These are phyloP conservation scores for Drosophila neutralis DNA, from an alignment of 2,888 invertebrate species.

Conservation along the genomic window DNA sequence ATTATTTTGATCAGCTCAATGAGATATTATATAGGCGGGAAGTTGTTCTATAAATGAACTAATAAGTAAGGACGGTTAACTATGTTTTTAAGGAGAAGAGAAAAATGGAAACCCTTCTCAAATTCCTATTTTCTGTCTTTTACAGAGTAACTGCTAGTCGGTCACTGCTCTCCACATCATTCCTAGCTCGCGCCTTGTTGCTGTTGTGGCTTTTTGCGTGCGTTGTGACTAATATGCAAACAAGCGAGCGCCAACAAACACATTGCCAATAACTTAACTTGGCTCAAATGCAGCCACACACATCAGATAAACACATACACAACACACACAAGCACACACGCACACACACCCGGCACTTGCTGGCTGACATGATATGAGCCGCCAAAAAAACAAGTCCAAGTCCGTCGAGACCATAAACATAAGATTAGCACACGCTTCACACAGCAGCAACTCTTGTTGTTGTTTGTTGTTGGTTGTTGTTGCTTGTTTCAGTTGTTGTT, in stretches of 20 bases:
- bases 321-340: constrained; percentile 17
- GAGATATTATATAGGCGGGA: no score
- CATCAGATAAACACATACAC: constrained; percentile 12
- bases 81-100: no score
- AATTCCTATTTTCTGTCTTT: not conserved
- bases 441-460: constrained; percentile 44
- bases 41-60: no score
- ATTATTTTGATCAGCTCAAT: no score
- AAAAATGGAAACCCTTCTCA: not conserved
- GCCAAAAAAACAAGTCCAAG: constrained; percentile 71
- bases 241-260: constrained; percentile 65
- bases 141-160: constrained; percentile 9
- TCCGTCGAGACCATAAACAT: constrained; percentile 78
- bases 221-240: constrained; percentile 78
- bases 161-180: no score
- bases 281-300: constrained; percentile 65
- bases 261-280: constrained; percentile 76
- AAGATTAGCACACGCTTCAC: constrained; percentile 79
- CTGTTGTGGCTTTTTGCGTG: constrained; percentile 33
- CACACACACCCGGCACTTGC: constrained; percentile 53
- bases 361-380: constrained; percentile 28
- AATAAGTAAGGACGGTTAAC: no score
- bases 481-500: constrained; percentile 21
- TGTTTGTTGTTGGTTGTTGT: constrained; percentile 28
- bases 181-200: constrained; percentile 5